Base-by-base conservation (phyloP, 2,888 invertebrate species). In the Heliconius charithonia region DNA sequence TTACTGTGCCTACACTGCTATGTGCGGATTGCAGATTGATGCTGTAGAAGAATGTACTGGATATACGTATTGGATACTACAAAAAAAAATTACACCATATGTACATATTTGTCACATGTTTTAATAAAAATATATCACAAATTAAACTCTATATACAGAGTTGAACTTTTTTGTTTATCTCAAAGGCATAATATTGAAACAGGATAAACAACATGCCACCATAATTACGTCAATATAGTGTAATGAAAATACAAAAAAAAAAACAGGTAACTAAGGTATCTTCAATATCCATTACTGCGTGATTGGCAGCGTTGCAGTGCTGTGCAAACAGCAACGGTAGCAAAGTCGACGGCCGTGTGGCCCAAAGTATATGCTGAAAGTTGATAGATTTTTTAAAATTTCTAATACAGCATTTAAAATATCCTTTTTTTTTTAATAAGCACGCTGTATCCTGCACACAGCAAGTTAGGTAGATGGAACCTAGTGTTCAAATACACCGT, bases 251-350 rank as follows among this genome's bases (percentile, higher is more conserved):
- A n/a, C n/a, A 87, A 88, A 85, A 86, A 87, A 87, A 88, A 88
- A 83, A 79, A 82, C 80, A 83, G 84, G 82, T 83, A 83, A 84
- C 82, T 83, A 80, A 81, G 84, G 85, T 84, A 86, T 87, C 89
- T 91, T 91, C 89, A 91, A 91, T 91, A 90, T 90, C 90, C 91
- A 91, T 91, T 91, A 91, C 88, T 85, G 89, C 87, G 86, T 87
- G 86, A 85, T 88, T 85, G 87, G 83, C 84, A 82, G 85, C 83
- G 84, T 81, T 90, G 89, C 90, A 92, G 91, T 90, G 92, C 89
- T 87, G 83, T 81, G 89, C 89, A 91, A 91, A 92, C 91, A 92
- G 83, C 82, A 81, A 79, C 83, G 84, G 83, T 85, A 84, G 85
- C 85, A 74, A 79, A 84, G 87, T 88, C 88, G 87, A 85, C 85